Evolutionary conservation across 2,797 vertebrate genomes (phyloP), one percentile per base, ranked within the genome.

Genomic region (Otolemur crassicaudatus): DNA sequence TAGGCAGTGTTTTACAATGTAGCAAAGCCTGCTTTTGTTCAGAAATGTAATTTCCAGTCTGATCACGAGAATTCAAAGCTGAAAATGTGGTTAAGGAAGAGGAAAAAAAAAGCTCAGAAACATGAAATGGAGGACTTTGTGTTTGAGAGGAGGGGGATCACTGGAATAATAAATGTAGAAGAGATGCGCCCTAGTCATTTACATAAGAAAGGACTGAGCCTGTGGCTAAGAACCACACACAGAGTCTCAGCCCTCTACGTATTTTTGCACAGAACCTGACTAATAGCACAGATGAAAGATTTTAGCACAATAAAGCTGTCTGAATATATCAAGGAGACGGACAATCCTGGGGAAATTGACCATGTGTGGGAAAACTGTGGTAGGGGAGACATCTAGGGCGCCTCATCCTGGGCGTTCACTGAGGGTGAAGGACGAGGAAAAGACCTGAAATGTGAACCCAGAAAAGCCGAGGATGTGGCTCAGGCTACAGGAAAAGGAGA

Each of bases 31-130:
- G n/a, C 0, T 1, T 60, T 65, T 87, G 34, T 73, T 67, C 67
- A 31, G 60, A 90, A 73, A 73, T 17, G 58, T 46, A 46, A 77
- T 87, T 88, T 46, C 90, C 65, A 58, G 5, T 67, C 34, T 46
- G 79, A 87, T 83, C n/a, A 70, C n/a, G 58, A 25, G 84, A 77
- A 77, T 73, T 65, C 82, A 83, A 95, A 72, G 69, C 60, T 40
- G 63, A 34, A 86, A 85, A 63, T 85, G 85, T 70, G 75, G 58
- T 56, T 34, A 69, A 43, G n/a, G 76, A n/a, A 31, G 87, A 34
- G 2, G 49, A 43, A 49, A 76, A 25, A 29, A 65, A 37, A 40
- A 43, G 4, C 58, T 76, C 72, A 37, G 75, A 40, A 72, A 12
- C 34, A 46, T 11, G 19, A 65, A 20, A 49, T 9, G 10, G 43